Conservation (phyloP, 2,113 vertebrate genomes). For the Seriola rivoliana region DNA sequence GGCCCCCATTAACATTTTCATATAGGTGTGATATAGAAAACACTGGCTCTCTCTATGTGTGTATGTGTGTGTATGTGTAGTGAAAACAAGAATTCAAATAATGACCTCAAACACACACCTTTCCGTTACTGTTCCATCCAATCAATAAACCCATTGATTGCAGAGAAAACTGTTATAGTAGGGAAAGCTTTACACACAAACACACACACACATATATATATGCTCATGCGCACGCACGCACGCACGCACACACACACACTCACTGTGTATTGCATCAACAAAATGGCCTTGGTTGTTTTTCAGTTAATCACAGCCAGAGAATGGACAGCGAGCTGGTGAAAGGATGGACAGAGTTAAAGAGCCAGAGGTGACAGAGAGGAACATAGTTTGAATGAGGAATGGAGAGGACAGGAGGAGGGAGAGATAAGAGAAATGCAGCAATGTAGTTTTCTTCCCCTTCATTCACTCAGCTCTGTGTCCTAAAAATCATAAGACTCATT, state of each 20-base stretch:
- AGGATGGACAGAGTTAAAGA: background rate
- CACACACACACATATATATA: constrained; percentile 2
- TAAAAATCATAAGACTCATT: too few relatives aligned
- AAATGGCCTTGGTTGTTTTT: constrained; percentile 8
- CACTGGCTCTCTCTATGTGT: background rate
- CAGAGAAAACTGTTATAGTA: constrained; percentile 1
- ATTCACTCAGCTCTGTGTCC: background rate
- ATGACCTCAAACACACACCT: constrained; percentile 14
- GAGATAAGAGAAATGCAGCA: background rate
- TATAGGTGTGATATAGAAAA: background rate
- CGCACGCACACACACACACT: constrained; percentile 1
- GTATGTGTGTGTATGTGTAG: background rate
- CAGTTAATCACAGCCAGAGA: background rate
- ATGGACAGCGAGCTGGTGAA: background rate
- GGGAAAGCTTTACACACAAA: background rate
- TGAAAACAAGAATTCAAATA: background rate
- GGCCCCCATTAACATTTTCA: background rate
- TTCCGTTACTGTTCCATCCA: constrained; percentile 34
- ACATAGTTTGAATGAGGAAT: background rate
- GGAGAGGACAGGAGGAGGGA: background rate
- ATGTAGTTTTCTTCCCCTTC: background rate
- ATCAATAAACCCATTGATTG: constrained; percentile 40
- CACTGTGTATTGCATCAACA: background rate
- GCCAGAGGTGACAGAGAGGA: background rate
- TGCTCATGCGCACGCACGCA: too few relatives aligned